Evolutionary conservation across 2,888 invertebrate genomes (phyloP), one percentile per base, ranked within the genome.

Genomic region (Spodoptera littoralis): DNA sequence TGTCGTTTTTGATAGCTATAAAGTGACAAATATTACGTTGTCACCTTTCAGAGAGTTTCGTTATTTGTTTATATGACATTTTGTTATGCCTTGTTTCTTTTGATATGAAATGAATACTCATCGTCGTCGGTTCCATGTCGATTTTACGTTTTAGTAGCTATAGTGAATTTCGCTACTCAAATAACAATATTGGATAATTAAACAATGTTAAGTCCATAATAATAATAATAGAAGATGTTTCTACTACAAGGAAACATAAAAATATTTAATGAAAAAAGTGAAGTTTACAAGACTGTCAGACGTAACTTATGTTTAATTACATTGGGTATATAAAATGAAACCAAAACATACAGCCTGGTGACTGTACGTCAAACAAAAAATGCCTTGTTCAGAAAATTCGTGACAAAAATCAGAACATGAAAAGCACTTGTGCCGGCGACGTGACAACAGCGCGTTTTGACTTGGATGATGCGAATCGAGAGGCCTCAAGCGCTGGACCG

Each of bases 381-480:
- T 56, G 60, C 59, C 70, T 70, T 74, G 71, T 76, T 80, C 67
- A 70, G 65, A 68, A 75, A 79, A 76, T 73, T 76, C 80, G 70
- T 74, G 80, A 78, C 83, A 77, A 83, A 85, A 82, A 80, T 79
- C 73, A 66, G 77, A 77, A 77, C 76, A 75, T 61, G 66, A 77
- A 57, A 72, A 75, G 70, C 85, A 77, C 78, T 77, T 60, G 49
- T 63, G 53, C 59, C 41, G 27, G 60, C 69, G 70, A 78, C 76
- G 73, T 79, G 77, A 80, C 74, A 70, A 74, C 78, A 81, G 82
- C 77, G 80, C 85, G 81, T 81, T 83, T 83, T 80, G 73, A 77
- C 79, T 78, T 77, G 84, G 77, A 82, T 83, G 83, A 77, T 83
- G 84, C 65, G 79, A 82, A 84, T 86, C 86, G 84, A 90, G 90